Evolutionary conservation across 2,888 invertebrate species (phyloP).

Genomic region (Cinara cedri): DNA sequence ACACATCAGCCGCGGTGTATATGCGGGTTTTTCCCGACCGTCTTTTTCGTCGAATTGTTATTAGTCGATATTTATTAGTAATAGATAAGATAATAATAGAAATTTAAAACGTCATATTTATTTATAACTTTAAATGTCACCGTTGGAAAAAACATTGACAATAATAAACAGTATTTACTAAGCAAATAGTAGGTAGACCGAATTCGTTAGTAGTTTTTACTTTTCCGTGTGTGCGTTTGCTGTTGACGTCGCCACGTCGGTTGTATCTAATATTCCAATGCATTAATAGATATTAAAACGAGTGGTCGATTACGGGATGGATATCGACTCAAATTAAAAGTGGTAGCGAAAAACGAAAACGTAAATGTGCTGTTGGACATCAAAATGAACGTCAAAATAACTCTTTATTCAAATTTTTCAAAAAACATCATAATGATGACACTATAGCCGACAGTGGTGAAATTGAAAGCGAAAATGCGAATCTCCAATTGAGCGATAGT

Average conservation of each 20-base stretch:
- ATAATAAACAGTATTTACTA: slow-evolving; percentile 19
- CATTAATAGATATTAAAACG: slow-evolving; percentile 1
- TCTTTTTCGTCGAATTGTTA: slow-evolving; percentile 3
- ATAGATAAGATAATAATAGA: slow-evolving; percentile 15
- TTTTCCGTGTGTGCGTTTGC: background rate
- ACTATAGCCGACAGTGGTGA: background rate
- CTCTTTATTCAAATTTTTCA: background rate
- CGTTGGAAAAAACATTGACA: slow-evolving; percentile 7
- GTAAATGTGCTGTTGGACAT: background rate
- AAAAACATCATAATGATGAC: background rate
- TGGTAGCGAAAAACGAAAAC: background rate
- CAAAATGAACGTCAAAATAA: too few relatives aligned
- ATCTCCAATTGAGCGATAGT: background rate
- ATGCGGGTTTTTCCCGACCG: background rate
- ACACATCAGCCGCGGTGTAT: slow-evolving; percentile 5
- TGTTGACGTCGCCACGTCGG: too few relatives aligned
- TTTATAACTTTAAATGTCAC: too few relatives aligned
- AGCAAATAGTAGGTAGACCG: slow-evolving; percentile 7
- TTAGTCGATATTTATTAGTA: slow-evolving; percentile 13
- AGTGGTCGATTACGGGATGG: slow-evolving; percentile 14
- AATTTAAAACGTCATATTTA: background rate
- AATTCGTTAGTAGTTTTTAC: slow-evolving; percentile 6
- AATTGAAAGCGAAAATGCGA: slow-evolving; percentile 1
- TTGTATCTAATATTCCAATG: too few relatives aligned
- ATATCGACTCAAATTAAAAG: slow-evolving; percentile 20